A percentile compares a stretch with the other conserved stretches of the same genome.
Conservation (phyloP, 2,888 invertebrate species). For the Lycaena phlaeas region DNA sequence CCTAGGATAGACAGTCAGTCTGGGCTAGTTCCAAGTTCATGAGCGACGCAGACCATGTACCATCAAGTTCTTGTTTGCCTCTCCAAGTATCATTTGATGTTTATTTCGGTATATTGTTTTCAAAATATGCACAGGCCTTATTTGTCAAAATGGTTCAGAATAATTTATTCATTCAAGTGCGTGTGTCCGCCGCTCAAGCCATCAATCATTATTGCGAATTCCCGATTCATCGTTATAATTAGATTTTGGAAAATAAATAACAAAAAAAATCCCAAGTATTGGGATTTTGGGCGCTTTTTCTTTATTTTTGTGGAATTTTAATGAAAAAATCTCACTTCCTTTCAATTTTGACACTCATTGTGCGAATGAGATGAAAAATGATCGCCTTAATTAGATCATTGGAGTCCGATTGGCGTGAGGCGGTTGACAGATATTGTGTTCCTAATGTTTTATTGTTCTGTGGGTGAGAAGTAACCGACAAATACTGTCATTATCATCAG, state of each 20-base stretch:
- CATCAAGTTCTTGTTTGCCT: too few species aligned
- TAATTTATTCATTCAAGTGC: background rate
- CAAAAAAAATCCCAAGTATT: slow-evolving; percentile 16
- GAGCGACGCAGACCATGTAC: too few species aligned
- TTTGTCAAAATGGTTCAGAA: background rate
- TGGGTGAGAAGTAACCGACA: too few species aligned
- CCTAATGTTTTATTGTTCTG: too few species aligned
- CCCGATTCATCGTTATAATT: slow-evolving; percentile 48
- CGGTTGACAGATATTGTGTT: background rate
- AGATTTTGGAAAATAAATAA: slow-evolving; percentile 32
- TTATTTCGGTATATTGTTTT: too few species aligned
- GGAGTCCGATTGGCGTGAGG: background rate
- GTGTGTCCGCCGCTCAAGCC: slow-evolving; percentile 26
- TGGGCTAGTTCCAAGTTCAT: too few species aligned
- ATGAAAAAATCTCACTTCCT: slow-evolving; percentile 8
- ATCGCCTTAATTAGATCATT: slow-evolving; percentile 7
- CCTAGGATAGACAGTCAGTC: too few species aligned
- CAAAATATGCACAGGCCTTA: too few species aligned
- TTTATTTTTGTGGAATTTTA: slow-evolving; percentile 8
- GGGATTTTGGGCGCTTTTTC: slow-evolving; percentile 3
- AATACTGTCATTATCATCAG: too few species aligned
- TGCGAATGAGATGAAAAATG: slow-evolving; percentile 5
- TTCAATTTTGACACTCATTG: slow-evolving; percentile 8
- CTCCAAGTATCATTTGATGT: too few species aligned
- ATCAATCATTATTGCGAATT: slow-evolving; percentile 45